Evolutionary conservation across 2,888 invertebrate species (phyloP), one percentile per base, ranked within the genome.

Genomic region (Bruchidius siliquastri): DNA sequence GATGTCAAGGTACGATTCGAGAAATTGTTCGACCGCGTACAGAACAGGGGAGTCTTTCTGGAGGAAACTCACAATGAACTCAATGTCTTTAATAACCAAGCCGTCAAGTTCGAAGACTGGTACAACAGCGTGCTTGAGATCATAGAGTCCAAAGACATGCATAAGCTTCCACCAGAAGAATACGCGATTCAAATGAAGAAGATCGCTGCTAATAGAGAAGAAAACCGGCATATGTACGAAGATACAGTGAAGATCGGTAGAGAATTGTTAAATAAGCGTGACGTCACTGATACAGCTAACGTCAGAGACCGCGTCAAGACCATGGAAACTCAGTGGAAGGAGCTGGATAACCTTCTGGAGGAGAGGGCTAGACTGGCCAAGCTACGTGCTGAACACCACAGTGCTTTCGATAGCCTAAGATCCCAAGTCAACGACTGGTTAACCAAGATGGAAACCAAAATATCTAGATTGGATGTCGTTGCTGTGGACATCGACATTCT

Each of bases 271-370:
- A 88, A 92, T 13, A 93, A 94, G 88, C 94, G 96, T 79, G 96
- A 97, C 82, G 94, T 96, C 70, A 96, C 96, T 0, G 97, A 97
- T 83, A 94, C 94, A 0, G 93, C 92, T 67, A 90, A 91, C 0
- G 91, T 96, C 18, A 90, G 96, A 49, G 97, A 97, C 85, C 92
- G 92, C 80, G 92, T 97, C 82, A 96, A 96, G 88, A 88, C 88
- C 1, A 88, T 97, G 77, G 97, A 98, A 87, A 92, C 92, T 78
- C 93, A 93, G 82, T 98, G 97, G 97, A 92, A 94, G 71, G 96
- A 96, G 83, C 90, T 98, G 80, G 94, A 92, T 81, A 90, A 91
- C 21, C 87, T 93, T 0, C 88, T 98, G 26, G 94, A 95, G 78
- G 97, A 98, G 83, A 94, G 95, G 80, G 92, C 94, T 80, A 92